Percentiles rank a stretch among this genome's conserved stretches.
These are phyloP conservation scores for Cheilosia soror DNA, from an alignment of 2,888 invertebrate genomes.

Conservation along the genomic window DNA sequence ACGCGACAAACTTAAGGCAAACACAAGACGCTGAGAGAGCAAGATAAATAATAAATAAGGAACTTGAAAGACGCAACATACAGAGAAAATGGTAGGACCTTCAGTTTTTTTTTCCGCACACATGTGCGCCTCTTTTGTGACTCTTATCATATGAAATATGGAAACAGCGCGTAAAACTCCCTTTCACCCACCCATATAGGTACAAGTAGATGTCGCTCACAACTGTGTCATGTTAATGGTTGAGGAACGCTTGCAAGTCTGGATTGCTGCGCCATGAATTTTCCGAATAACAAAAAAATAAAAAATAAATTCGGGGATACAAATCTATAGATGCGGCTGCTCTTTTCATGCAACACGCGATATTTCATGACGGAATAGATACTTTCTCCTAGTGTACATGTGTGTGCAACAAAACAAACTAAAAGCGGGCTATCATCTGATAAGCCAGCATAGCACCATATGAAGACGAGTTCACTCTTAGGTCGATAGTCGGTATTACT, in stretches of 20 bases:
- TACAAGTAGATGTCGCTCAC: slow-evolving; percentile 21
- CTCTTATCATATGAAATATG: slow-evolving; percentile 37
- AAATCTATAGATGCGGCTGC: slow-evolving; percentile 14
- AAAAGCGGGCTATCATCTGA: slow-evolving; percentile 10
- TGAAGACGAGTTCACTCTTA: not conserved
- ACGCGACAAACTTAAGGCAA: slow-evolving; percentile 29
- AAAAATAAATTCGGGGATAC: not conserved
- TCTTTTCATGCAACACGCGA: slow-evolving; percentile 21
- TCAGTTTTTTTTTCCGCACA: slow-evolving; percentile 15
- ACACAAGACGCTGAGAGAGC: slow-evolving; percentile 57
- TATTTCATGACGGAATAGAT: not conserved
- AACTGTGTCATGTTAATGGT: slow-evolving; percentile 35
- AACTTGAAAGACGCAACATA: slow-evolving; percentile 15
- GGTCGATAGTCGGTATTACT: not conserved
- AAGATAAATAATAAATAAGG: slow-evolving; percentile 60
- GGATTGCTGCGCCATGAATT: not conserved
- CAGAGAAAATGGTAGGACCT: not conserved
- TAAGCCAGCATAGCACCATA: not conserved
- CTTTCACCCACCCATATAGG: not conserved
- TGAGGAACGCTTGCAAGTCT: slow-evolving; percentile 22
- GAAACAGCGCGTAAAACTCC: slow-evolving; percentile 16
- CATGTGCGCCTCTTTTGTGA: slow-evolving; percentile 23
- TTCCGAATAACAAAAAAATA: not conserved
- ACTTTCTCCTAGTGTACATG: slow-evolving; percentile 9
- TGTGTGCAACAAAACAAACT: not conserved